Base-by-base conservation (phyloP, 1,140 invertebrate species). In the Prorops nasuta region DNA sequence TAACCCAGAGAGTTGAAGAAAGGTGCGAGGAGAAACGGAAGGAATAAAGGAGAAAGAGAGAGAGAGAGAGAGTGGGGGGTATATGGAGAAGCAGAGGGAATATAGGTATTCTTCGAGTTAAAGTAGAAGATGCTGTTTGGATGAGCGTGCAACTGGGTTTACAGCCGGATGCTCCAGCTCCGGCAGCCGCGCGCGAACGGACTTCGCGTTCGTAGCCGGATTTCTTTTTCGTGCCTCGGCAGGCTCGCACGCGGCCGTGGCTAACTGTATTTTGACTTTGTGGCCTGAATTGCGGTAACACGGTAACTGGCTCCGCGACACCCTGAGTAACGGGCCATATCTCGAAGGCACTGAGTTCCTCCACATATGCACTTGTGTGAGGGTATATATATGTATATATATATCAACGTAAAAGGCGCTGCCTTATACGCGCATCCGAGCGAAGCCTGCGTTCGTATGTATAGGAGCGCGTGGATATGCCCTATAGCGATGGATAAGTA, bases 181-280 rank as follows among this genome's bases (percentile, higher is more conserved):
- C 44, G 35, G 50, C 34, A 40, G 38, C 28, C 19, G 22, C 19
- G 20, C 18, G 32, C 38, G 21, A 44, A 18, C 35, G 40, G 4
- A 10, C 24, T 10, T 6, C 24, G 24, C 4, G 24, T 28, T 6
- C 24, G 24, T 43, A 62, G 58, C 58, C 54, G 59, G 58, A 60
- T 57, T 60, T 61, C 54, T 61, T 51, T 61, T 48, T 60, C 51
- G 38, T 51, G 54, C 39, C 17, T 39, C 42, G 39, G 21, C 49
- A 39, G 20, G 46, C 52, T 57, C 47, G 53, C 47, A 58, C 50
- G 52, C 59, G 60, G 60, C 63, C 64, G 58, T 64, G 67, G 58
- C 66, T 78, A 78, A 78, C 75, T 78, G 75, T 76, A 76, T 78
- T 76, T 78, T 78, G 75, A 76, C 75, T 78, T 77, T 78, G 75